Conservation (phyloP, 2,888 invertebrate genomes). For the Nemapogon koenigi region DNA sequence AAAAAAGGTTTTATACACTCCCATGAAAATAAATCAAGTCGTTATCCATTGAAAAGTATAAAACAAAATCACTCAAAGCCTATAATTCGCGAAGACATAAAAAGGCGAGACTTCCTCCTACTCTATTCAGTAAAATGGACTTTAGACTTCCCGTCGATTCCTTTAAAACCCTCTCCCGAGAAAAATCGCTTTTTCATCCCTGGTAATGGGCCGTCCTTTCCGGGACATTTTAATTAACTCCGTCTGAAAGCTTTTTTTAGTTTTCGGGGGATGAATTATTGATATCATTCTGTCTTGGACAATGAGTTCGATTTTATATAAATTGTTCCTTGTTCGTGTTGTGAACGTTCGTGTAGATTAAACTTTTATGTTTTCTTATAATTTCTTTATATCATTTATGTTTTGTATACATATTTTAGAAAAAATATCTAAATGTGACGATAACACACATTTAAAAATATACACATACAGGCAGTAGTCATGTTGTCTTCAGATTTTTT, state of each 20-base stretch:
- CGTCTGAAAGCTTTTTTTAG: slow-evolving; percentile 37
- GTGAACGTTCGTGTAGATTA: too few relatives aligned
- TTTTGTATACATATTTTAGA: too few relatives aligned
- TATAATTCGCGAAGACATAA: slow-evolving; percentile 26
- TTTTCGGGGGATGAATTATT: slow-evolving; percentile 42
- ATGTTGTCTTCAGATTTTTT: too few relatives aligned
- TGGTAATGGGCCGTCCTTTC: slow-evolving; percentile 47
- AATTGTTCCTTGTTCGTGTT: too few relatives aligned
- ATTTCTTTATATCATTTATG: too few relatives aligned
- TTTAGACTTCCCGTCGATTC: slow-evolving; percentile 39
- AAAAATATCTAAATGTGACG: too few relatives aligned
- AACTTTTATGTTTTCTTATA: too few relatives aligned
- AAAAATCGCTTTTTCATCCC: slow-evolving; percentile 61
- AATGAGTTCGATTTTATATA: too few relatives aligned
- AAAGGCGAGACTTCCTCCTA: slow-evolving; percentile 13
- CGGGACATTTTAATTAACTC: slow-evolving; percentile 59
- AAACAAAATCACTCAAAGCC: slow-evolving; percentile 37
- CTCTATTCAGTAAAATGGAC: slow-evolving; percentile 37
- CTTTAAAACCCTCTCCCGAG: slow-evolving; percentile 48
- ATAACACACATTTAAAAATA: too few relatives aligned
- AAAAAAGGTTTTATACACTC: too few relatives aligned
- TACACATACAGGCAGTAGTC: too few relatives aligned
- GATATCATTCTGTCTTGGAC: slow-evolving; percentile 20
- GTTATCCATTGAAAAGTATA: slow-evolving; percentile 19
- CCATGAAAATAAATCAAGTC: too few relatives aligned